Conservation (phyloP, 1,140 invertebrate species). For the Papilio polyxenes region DNA sequence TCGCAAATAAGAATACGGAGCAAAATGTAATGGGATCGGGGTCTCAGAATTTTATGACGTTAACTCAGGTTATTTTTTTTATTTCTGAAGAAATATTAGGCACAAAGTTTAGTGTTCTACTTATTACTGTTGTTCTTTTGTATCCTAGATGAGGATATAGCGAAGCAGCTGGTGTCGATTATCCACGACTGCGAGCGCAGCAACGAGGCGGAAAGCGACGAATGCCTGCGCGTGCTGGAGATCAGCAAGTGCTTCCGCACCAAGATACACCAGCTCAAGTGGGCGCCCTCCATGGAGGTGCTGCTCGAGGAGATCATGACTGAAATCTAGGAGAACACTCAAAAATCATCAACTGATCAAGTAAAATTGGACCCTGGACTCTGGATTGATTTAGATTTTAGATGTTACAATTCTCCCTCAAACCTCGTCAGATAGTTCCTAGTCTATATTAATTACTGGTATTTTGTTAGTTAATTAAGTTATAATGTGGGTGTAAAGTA, state of each 20-base stretch:
- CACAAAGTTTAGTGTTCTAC: neutral
- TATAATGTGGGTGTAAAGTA: neutral
- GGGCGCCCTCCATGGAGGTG: slow-evolving; percentile 65
- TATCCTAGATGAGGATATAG: slow-evolving; percentile 45
- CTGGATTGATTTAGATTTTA: neutral
- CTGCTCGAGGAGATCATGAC: slow-evolving; percentile 60
- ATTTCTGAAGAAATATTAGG: neutral
- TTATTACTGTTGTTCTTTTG: neutral
- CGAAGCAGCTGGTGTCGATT: slow-evolving; percentile 60
- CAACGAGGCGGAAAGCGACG: slow-evolving; percentile 44
- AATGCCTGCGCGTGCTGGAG: slow-evolving; percentile 56
- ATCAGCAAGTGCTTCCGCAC: slow-evolving; percentile 66
- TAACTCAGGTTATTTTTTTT: neutral
- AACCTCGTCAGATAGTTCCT: slow-evolving; percentile 32
- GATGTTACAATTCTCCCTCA: slow-evolving; percentile 8
- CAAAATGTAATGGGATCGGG: neutral
- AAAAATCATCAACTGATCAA: neutral
- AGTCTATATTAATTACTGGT: neutral
- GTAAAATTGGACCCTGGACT: neutral
- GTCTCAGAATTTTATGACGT: neutral
- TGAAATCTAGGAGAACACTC: slow-evolving; percentile 42
- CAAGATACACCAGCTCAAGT: slow-evolving; percentile 66
- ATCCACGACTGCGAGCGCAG: slow-evolving; percentile 60
- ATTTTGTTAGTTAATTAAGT: neutral
- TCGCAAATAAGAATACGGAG: neutral